Percentiles rank a stretch among this genome's conserved stretches.
phyloP scores from a whole-genome alignment of 2,113 vertebrate species.

The Arizona elegans region DNA sequence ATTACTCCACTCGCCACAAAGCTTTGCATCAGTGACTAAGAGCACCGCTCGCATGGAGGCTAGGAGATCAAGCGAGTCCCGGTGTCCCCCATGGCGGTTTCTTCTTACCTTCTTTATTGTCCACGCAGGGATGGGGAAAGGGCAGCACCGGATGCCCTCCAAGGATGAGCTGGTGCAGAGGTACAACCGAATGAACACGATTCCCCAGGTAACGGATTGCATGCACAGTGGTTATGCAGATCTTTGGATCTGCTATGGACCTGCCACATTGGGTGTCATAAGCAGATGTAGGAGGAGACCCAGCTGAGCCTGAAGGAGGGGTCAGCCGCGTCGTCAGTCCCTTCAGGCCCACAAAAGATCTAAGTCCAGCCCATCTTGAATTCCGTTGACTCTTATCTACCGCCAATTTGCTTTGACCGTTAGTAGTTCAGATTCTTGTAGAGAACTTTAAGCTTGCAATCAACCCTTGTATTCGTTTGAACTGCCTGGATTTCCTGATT shows the following conservation, averaged over 20 bases:
- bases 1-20: background rate
- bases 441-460: background rate
- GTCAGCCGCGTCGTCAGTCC: background rate
- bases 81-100: background rate
- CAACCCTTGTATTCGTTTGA: background rate
- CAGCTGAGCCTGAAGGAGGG: background rate
- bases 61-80: too few relatives aligned
- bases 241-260: background rate
- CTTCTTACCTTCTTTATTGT: fast-evolving
- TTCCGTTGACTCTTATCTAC: background rate
- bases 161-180: slow-evolving; percentile 98
- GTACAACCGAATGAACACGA: slow-evolving; percentile 98
- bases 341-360: background rate
- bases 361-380: background rate
- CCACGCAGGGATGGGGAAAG: slow-evolving; percentile 95
- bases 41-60: background rate
- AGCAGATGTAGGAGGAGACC: background rate
- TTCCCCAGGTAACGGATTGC: slow-evolving; percentile 84
- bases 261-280: background rate
- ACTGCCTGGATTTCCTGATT: background rate
- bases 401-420: background rate
- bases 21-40: background rate
- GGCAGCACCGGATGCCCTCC: slow-evolving; percentile 97
- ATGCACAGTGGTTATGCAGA: background rate
- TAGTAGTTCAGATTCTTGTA: background rate